Evolutionary conservation across 1,140 invertebrate genomes (phyloP).

Genomic region (Lepidurus arcticus): DNA sequence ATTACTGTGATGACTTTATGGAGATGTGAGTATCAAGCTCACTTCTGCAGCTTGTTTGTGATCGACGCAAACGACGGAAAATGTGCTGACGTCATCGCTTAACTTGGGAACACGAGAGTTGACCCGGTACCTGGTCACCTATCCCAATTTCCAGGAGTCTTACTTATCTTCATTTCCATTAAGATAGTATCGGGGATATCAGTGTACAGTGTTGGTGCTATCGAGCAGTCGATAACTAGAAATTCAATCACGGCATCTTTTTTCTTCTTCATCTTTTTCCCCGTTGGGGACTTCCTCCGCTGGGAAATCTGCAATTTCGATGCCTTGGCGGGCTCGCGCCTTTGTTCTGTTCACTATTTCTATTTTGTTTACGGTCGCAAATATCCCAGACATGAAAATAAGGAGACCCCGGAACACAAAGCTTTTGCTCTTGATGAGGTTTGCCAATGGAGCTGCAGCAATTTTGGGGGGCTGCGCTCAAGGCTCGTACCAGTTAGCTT

Average conservation of each 20-base stretch:
- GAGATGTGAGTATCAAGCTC: no score
- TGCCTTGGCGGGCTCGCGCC: not conserved
- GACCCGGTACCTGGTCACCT: no score
- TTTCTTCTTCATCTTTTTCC: not conserved
- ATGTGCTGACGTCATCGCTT: no score
- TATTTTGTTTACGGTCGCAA: slow-evolving; percentile 16
- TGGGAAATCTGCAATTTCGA: slow-evolving; percentile 15
- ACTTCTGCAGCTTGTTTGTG: no score
- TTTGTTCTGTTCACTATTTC: not conserved
- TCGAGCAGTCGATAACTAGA: not conserved
- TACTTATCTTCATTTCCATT: not conserved
- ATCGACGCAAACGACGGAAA: no score
- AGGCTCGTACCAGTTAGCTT: not conserved
- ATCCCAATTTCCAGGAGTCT: not conserved
- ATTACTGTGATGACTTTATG: no score
- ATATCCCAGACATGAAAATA: not conserved
- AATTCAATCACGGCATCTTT: not conserved
- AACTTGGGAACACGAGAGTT: no score
- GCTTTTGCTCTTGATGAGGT: slow-evolving; percentile 21
- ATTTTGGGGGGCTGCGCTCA: not conserved
- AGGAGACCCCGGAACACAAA: not conserved
- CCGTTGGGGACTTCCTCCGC: not conserved
- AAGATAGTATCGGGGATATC: not conserved
- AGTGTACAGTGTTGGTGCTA: not conserved
- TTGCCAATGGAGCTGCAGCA: not conserved